Evolutionary conservation across 1,140 invertebrate species (phyloP).

Genomic region (Drosophila baimaii): DNA sequence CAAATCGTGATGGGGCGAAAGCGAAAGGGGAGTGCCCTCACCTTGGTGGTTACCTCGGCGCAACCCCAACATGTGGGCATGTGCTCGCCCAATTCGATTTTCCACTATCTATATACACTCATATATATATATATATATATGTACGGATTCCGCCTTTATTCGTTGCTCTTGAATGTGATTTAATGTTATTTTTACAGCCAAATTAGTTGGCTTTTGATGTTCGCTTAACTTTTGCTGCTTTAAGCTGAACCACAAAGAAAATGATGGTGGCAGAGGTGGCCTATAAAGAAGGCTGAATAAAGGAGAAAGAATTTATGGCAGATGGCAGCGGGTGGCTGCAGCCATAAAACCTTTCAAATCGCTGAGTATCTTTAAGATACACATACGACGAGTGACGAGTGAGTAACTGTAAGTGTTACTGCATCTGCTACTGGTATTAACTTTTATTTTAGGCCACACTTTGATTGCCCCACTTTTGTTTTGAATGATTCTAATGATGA

Average conservation of each 20-base stretch:
- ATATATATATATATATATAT: conserved; percentile 2
- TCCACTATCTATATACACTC: conserved; percentile 35
- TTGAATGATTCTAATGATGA: conserved; percentile 24
- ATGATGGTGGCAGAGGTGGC: conserved; percentile 12
- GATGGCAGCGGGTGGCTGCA: conserved; percentile 28
- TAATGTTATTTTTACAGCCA: conserved; percentile 83
- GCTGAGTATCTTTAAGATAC: conserved; percentile 31
- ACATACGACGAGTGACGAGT: conserved; percentile 3
- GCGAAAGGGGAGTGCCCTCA: conserved; percentile 50
- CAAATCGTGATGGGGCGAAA: conserved; percentile 62
- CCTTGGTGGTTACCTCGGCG: conserved; percentile 3
- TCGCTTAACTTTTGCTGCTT: conserved; percentile 66
- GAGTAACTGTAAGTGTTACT: conserved; percentile 14
- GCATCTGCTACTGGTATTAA: conserved; percentile 46
- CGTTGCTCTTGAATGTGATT: conserved; percentile 68
- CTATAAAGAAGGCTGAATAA: conserved; percentile 20
- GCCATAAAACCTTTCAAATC: conserved; percentile 27
- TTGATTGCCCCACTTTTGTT: conserved; percentile 58
- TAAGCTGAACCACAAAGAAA: conserved; percentile 44
- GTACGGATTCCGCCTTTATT: conserved; percentile 32
- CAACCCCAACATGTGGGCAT: conserved; percentile 14
- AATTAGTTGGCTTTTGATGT: conserved; percentile 83
- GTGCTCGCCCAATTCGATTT: conserved; percentile 60
- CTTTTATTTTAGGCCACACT: conserved; percentile 50
- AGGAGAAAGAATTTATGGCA: conserved; percentile 51